Conservation (phyloP, 1,140 invertebrate species). For the Bradysia coprophila region DNA sequence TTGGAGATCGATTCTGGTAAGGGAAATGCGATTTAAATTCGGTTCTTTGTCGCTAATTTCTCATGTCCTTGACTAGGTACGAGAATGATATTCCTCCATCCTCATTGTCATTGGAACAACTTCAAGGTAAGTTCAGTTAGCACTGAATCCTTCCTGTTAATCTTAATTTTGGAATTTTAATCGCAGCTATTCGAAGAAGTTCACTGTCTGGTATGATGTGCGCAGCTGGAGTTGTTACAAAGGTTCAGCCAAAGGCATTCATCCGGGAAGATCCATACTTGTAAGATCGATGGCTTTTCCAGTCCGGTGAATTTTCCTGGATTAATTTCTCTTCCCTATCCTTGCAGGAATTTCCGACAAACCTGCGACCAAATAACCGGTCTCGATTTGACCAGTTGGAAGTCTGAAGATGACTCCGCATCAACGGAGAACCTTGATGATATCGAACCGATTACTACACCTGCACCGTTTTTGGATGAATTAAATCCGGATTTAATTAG, state of each 20-base stretch:
- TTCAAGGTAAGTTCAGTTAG: too few species aligned
- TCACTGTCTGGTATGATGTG: constrained; percentile 70
- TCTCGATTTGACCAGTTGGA: constrained; percentile 31
- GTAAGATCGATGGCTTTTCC: constrained; percentile 29
- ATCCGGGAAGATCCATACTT: constrained; percentile 72
- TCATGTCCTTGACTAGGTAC: too few species aligned
- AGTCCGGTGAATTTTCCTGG: neutral
- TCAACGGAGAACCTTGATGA: constrained; percentile 13
- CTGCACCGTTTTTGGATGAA: constrained; percentile 16
- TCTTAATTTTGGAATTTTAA: too few species aligned
- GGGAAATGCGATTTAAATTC: too few species aligned
- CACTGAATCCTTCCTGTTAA: too few species aligned
- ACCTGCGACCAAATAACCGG: constrained; percentile 49
- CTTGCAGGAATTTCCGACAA: constrained; percentile 53
- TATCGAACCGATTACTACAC: constrained; percentile 9
- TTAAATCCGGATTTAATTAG: constrained; percentile 28
- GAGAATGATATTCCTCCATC: constrained; percentile 88
- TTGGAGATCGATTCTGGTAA: constrained; percentile 85
- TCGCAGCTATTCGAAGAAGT: constrained; percentile 73
- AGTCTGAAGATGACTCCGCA: constrained; percentile 7
- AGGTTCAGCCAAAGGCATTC: constrained; percentile 69
- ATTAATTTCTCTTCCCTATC: neutral
- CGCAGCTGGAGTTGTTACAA: constrained; percentile 44
- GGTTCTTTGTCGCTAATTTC: too few species aligned
- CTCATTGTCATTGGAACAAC: constrained; percentile 59